Evolutionary conservation across 2,888 invertebrate genomes (phyloP).

Genomic region (Galerucella nymphaeae): DNA sequence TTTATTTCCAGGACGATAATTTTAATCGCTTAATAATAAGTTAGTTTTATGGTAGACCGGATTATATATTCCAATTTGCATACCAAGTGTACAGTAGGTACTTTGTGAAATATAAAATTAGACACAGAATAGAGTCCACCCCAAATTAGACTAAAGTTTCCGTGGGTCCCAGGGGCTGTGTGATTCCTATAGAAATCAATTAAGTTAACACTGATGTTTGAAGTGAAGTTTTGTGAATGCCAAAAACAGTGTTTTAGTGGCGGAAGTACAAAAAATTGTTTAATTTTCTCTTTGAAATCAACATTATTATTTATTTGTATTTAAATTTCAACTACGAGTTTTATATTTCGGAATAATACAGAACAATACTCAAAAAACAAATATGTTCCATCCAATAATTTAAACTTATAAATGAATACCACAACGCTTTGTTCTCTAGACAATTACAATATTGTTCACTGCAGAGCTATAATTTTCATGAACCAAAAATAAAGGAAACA

Average conservation of each 20-base stretch:
- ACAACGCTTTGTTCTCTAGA: not conserved
- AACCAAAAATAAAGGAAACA: slow-evolving; percentile 6
- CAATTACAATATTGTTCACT: slow-evolving; percentile 1
- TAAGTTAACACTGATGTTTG: too few relatives aligned
- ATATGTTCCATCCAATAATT: too few relatives aligned
- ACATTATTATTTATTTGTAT: too few relatives aligned
- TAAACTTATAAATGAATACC: not conserved
- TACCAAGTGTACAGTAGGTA: not conserved
- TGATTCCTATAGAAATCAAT: too few relatives aligned
- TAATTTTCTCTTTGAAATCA: too few relatives aligned
- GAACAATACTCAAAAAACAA: too few relatives aligned
- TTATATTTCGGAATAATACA: not conserved
- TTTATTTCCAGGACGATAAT: not conserved
- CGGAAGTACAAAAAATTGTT: too few relatives aligned
- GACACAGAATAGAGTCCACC: not conserved
- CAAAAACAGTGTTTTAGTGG: too few relatives aligned
- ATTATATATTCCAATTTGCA: not conserved
- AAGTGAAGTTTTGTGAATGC: too few relatives aligned
- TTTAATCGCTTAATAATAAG: not conserved
- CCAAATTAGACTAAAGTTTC: too few relatives aligned
- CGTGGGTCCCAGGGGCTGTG: too few relatives aligned
- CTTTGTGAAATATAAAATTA: not conserved
- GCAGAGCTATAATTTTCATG: slow-evolving; percentile 10
- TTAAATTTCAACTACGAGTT: not conserved
- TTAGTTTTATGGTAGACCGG: not conserved